Percentiles rank a stretch among this genome's conserved stretches.
phyloP scores from a whole-genome alignment of 2,113 vertebrate species.

The Regulus satrapa region DNA sequence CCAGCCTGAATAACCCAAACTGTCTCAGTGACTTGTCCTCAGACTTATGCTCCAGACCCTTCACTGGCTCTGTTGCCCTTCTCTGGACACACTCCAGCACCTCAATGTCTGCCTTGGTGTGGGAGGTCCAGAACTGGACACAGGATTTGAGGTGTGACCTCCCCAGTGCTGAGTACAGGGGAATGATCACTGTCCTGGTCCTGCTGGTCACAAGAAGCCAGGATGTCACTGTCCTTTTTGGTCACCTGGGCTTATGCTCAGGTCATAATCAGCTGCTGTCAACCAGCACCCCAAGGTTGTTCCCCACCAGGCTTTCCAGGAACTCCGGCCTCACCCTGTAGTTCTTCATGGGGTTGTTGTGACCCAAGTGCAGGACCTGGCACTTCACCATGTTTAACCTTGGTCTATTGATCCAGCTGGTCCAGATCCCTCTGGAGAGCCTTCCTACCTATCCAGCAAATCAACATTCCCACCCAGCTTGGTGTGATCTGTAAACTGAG shows the following conservation, averaged over 20 bases:
- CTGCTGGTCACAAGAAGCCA: not conserved
- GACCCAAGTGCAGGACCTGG: too few relatives aligned
- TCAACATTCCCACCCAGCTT: too few relatives aligned
- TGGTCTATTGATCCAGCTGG: not conserved
- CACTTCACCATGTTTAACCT: not conserved
- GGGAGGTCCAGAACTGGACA: not conserved
- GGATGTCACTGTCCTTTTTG: not conserved
- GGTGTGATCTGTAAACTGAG: not conserved
- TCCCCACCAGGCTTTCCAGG: not conserved
- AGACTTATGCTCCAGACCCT: not conserved
- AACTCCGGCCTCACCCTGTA: too few relatives aligned
- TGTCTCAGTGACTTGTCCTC: not conserved
- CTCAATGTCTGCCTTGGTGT: not conserved
- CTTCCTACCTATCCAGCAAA: not conserved
- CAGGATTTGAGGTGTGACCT: accelerated
- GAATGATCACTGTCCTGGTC: not conserved
- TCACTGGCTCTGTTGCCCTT: accelerated
- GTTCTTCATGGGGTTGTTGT: too few relatives aligned
- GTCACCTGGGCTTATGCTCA: not conserved
- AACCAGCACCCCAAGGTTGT: not conserved
- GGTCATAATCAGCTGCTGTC: not conserved
- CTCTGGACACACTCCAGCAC: accelerated
- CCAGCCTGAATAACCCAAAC: not conserved
- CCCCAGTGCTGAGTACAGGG: accelerated
- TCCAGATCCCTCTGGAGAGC: not conserved